Conservation (phyloP, 2,797 vertebrate species). For the Fratercula arctica region DNA sequence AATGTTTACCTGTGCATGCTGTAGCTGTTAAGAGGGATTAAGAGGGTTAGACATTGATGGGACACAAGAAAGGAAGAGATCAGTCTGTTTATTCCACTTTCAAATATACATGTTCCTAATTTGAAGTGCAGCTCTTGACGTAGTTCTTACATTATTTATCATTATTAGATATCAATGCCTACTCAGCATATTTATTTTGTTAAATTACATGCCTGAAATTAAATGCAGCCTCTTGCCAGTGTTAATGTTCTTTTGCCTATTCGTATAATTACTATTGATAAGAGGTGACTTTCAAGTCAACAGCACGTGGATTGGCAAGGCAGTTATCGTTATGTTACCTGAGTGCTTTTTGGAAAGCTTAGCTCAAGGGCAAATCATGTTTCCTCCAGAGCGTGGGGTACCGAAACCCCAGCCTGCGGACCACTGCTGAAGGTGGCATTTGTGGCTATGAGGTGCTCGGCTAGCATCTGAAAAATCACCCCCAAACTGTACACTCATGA, state of each 20-base stretch:
- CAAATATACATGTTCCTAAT: constrained; percentile 16
- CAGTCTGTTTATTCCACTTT: constrained; percentile 41
- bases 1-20: not conserved
- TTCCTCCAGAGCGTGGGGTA: not conserved
- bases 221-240: constrained; percentile 9
- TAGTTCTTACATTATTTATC: constrained; percentile 48
- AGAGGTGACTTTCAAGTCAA: constrained; percentile 44
- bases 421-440: not conserved
- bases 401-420: not conserved
- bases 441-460: not conserved
- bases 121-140: constrained; percentile 4
- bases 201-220: constrained; percentile 45
- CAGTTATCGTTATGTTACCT: not conserved
- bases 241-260: constrained; percentile 26
- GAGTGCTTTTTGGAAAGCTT: not conserved
- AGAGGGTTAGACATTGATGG: not conserved
- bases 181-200: constrained; percentile 36
- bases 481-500: rapidly evolving
- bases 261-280: constrained; percentile 20
- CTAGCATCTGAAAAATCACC: not conserved
- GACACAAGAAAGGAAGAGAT: constrained; percentile 8
- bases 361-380: not conserved
- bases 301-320: not conserved
- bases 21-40: not conserved
- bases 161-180: not conserved